Base-by-base conservation (phyloP, 1,140 invertebrate genomes). In the Eumeta japonica region DNA sequence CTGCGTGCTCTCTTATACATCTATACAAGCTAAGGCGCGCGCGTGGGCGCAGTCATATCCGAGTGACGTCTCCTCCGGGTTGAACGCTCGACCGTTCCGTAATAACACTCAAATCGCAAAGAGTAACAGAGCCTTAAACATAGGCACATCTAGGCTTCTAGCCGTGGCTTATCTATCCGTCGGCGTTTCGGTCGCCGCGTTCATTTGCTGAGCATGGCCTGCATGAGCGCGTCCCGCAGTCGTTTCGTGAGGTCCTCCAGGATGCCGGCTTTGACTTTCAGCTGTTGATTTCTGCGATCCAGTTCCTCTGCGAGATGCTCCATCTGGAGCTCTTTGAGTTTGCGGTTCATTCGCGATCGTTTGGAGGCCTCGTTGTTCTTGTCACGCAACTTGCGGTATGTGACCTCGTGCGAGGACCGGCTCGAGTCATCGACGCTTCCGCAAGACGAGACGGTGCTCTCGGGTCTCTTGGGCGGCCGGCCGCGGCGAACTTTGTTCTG, bases 321-420 rank as follows among this genome's bases (percentile, higher is more conserved):
- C 60, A 66, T 75, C 43, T 75, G 63, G 37, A 70, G 48, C 45
- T 88, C 86, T 45, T 84, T 84, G 3, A 78, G 71, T 59, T 87
- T 87, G 37, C 86, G 81, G 39, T 86, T 87, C 66, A 83, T 80
- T 39, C 86, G 68, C 0, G 85, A 87, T 46, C 80, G 78, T 50
- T 85, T 77, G 10, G 86, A 88, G 4, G 86, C 85, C 60, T 87
- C 85, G 55, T 89, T 89, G 58, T 89, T 89, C 48, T 85, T 85
- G 43, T 86, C 83, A 10, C 86, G 70, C 10, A 84, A 73, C 50
- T 86, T 82, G 13, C 82, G 71, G 48, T 87, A 87, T 41, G 71
- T 81, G 29, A 51, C 42, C 38, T 70, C 66, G 16, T 62, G 59
- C 16, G 63, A 72, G 15, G 63, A 63, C 4, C 53, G 37, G 5